These are phyloP conservation scores for Brachypteracias leptosomus DNA, from an alignment of 2,113 vertebrate species.

Conservation along the genomic window DNA sequence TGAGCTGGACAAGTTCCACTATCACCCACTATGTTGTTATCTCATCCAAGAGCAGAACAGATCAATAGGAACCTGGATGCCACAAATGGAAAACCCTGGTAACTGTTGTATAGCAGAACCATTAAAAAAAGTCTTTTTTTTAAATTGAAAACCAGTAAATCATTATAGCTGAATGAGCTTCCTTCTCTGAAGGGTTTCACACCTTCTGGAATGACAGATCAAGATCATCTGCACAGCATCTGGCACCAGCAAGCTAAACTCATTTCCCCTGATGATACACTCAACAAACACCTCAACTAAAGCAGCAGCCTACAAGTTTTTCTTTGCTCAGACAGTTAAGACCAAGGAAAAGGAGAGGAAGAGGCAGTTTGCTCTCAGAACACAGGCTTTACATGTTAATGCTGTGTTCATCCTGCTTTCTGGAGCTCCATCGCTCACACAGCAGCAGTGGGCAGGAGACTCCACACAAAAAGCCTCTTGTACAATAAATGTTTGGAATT, in stretches of 20 bases:
- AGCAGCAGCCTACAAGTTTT: background rate
- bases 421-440: background rate
- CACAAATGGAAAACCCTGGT: background rate
- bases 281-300: background rate
- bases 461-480: background rate
- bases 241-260: background rate
- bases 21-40: too few species aligned
- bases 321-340: background rate
- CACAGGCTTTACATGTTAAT: background rate
- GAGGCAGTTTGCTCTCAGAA: background rate
- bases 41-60: background rate
- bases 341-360: background rate
- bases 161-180: background rate
- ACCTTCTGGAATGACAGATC: background rate
- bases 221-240: background rate
- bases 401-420: background rate
- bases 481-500: background rate
- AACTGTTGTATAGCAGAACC: background rate
- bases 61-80: background rate
- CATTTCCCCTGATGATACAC: background rate
- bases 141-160: background rate
- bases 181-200: background rate
- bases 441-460: background rate
- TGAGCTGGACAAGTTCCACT: background rate
- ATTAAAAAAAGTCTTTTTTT: background rate